Evolutionary conservation across 1,140 invertebrate species (phyloP), one percentile per base, ranked within the genome.

Genomic region (Paracyclopina nana): DNA sequence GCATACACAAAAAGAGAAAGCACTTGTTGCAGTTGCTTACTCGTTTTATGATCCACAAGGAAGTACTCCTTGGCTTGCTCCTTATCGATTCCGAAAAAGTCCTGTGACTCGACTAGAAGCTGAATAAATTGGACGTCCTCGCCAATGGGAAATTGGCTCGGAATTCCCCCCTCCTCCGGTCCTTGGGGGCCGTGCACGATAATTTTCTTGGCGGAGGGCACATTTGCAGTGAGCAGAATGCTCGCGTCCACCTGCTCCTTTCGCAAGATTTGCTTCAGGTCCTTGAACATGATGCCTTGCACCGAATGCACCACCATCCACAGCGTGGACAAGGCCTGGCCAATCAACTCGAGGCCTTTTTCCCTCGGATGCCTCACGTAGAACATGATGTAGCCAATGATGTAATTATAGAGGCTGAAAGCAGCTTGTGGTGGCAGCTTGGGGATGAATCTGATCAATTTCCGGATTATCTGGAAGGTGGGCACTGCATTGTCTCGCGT

Each of bases 351-450:
- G 59, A 94, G 85, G 1, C 85, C 84, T 27, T 84, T 80, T 61
- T 96, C 90, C 60, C 90, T 84, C 0, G 91, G 86, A 8, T 86
- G 80, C 46, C 95, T 67, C 0, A 96, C 90, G 61, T 97, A 96
- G 67, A 95, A 97, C 92, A 99, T 98, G 1, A 98, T 82, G 61
- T 95, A 98, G 14, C 95, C 95, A 60, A 98, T 95, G 54, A 99
- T 81, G 57, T 97, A 97, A 71, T 99, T 99, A 63, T 97, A 95
- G 0, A 99, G 64, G n/a, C 87, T 83, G 66, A 95, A 96, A 1
- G 94, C 94, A 5, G 92, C 91, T 65, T 99, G 92, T 55, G 94
- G 85, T 0, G 94, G 94, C 28, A 98, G 63, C 51, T 85, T 77
- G 3, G 84, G 83, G 50, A 96, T 81, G 63, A 90, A 50, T 18